Percentiles rank a stretch among this genome's conserved stretches.
Evolutionary conservation across 1,140 invertebrate genomes (phyloP).

Genomic region (Cydia fagiglandana): DNA sequence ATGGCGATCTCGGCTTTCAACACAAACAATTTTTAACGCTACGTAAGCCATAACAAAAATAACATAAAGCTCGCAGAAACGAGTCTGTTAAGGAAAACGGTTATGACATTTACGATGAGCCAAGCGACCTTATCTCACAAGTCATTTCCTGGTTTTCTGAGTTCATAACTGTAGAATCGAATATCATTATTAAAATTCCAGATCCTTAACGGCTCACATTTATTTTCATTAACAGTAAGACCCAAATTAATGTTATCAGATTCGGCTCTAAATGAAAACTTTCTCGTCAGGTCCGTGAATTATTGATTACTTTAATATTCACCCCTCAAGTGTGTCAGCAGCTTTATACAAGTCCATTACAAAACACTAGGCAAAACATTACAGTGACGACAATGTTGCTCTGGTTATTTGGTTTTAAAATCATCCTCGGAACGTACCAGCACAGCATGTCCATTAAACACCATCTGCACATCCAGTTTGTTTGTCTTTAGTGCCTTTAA

Average conservation of each 20-base stretch:
- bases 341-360: conserved; percentile 44
- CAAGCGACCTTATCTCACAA: conserved; percentile 16
- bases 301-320: conserved; percentile 33
- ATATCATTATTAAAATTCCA: conserved; percentile 12
- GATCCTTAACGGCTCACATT: neutral
- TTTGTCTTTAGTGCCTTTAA: conserved; percentile 12
- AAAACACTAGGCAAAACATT: conserved; percentile 53
- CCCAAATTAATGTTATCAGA: neutral
- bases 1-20: conserved; percentile 65
- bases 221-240: neutral
- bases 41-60: neutral
- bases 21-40: conserved; percentile 55
- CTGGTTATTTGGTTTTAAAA: conserved; percentile 65
- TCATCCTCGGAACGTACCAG: conserved; percentile 48
- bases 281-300: neutral
- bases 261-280: neutral
- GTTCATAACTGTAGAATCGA: conserved; percentile 9
- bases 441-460: conserved; percentile 37
- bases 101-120: conserved; percentile 4
- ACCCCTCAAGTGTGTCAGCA: conserved; percentile 36
- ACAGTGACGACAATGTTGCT: conserved; percentile 48
- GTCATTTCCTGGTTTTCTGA: conserved; percentile 6
- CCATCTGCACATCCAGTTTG: conserved; percentile 29
- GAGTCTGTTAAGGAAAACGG: conserved; percentile 23
- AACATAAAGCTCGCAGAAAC: neutral